Evolutionary conservation across 2,113 vertebrate genomes (phyloP).

Genomic region (Oophaga pumilio): DNA sequence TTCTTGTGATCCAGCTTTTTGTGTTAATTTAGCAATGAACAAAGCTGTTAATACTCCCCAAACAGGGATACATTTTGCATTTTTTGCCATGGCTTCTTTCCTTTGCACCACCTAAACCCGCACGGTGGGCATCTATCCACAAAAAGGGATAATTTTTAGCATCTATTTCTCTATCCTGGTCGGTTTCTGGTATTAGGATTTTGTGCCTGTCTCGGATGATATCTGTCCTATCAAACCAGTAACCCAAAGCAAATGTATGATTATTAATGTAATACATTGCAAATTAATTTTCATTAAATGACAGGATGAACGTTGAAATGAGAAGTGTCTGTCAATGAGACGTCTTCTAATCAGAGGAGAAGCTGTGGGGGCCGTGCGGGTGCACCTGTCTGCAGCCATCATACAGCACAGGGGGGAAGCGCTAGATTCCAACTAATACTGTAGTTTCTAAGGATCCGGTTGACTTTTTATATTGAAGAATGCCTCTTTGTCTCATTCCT

Average conservation of each 20-base stretch:
- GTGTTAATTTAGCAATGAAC: too few relatives aligned
- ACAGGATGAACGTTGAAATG: not conserved
- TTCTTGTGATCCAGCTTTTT: too few relatives aligned
- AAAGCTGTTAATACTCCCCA: too few relatives aligned
- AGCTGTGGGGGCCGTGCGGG: not conserved
- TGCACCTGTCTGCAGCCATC: not conserved
- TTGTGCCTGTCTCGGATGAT: not conserved
- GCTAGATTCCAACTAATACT: too few relatives aligned
- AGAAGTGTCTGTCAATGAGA: slow-evolving; percentile 16
- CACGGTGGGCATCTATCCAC: too few relatives aligned
- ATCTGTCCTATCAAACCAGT: not conserved
- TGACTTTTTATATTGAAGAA: too few relatives aligned
- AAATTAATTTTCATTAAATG: slow-evolving; percentile 15
- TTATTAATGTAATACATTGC: slow-evolving; percentile 7
- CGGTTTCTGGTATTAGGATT: not conserved
- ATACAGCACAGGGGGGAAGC: not conserved
- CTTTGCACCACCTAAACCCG: too few relatives aligned
- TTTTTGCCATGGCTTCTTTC: too few relatives aligned
- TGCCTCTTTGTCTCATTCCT: too few relatives aligned
- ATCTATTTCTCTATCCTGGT: not conserved
- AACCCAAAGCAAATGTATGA: not conserved
- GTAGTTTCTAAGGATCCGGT: too few relatives aligned
- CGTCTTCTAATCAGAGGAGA: slow-evolving; percentile 4
- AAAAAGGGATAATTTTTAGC: not conserved
- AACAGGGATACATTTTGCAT: too few relatives aligned